These are phyloP conservation scores for Triplophysa yarkandensis DNA, from an alignment of 2,797 vertebrate genomes.

Conservation along the genomic window DNA sequence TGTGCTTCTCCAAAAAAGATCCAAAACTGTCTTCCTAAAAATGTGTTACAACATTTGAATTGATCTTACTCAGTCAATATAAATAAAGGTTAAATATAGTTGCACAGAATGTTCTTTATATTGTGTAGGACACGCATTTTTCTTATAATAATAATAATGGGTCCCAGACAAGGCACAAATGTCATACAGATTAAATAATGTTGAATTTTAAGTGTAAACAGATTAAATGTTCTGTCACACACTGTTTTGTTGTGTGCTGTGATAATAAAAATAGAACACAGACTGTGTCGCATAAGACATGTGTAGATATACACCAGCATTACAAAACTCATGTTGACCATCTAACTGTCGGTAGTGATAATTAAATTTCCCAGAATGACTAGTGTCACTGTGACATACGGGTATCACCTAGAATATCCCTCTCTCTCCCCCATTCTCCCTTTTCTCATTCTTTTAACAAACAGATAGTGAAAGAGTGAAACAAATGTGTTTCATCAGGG, in stretches of 20 bases:
- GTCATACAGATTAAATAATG: constrained; percentile 1
- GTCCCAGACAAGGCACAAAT: too few relatives aligned
- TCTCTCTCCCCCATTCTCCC: constrained; percentile 2
- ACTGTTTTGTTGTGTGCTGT: background rate
- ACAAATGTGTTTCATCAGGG: constrained; percentile 65
- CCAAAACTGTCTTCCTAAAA: too few relatives aligned
- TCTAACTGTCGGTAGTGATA: constrained; percentile 59
- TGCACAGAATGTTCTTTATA: too few relatives aligned
- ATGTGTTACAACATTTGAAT: too few relatives aligned
- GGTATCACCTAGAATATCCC: constrained; percentile 14
- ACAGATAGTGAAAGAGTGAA: constrained; percentile 40
- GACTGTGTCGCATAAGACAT: background rate
- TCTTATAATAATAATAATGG: too few relatives aligned
- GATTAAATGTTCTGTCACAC: constrained; percentile 2
- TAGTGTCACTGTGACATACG: constrained; percentile 47
- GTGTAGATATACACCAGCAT: background rate
- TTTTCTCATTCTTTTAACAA: constrained; percentile 1
- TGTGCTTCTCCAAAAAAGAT: too few relatives aligned
- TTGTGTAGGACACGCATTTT: too few relatives aligned
- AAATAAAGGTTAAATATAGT: too few relatives aligned
- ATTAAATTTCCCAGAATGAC: constrained; percentile 65
- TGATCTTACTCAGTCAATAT: too few relatives aligned
- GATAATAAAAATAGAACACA: constrained; percentile 23
- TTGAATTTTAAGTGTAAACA: background rate
- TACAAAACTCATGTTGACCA: constrained; percentile 5